Conservation (phyloP, 2,113 vertebrate species). For the Neodon shergylaensis region DNA sequence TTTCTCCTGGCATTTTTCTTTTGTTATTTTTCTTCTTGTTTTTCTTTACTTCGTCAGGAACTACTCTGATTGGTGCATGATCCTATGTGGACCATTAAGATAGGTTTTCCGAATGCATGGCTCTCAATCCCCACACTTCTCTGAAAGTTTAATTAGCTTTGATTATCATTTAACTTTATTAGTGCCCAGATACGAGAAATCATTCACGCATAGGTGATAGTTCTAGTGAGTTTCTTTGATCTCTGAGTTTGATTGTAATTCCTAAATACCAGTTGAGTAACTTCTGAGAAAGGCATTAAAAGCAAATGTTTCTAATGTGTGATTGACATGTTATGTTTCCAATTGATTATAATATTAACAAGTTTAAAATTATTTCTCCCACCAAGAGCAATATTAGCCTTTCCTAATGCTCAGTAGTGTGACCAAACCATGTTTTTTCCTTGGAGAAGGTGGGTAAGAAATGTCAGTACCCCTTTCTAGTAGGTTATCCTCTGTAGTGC, state of each 20-base stretch:
- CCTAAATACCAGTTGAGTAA: slow-evolving; percentile 68
- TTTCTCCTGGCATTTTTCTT: neutral
- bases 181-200: slow-evolving; percentile 65
- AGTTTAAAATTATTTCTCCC: slow-evolving; percentile 52
- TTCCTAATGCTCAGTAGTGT: slow-evolving; percentile 36
- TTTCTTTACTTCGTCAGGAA: neutral
- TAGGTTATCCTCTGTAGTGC: neutral
- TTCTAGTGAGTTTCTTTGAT: slow-evolving; percentile 59
- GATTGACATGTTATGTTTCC: slow-evolving; percentile 45
- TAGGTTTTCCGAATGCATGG: slow-evolving; percentile 21
- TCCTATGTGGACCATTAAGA: neutral
- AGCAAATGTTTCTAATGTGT: slow-evolving; percentile 64
- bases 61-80: neutral
- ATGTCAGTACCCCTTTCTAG: neutral
- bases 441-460: neutral
- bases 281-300: slow-evolving; percentile 64
- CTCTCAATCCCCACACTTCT: neutral
- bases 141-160: slow-evolving; percentile 54
- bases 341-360: slow-evolving; percentile 73
- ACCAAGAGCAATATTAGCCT: slow-evolving; percentile 28
- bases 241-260: slow-evolving; percentile 62
- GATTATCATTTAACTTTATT: slow-evolving; percentile 62
- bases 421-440: neutral
- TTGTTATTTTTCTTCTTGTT: neutral
- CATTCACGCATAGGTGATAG: slow-evolving; percentile 62